A percentile compares a stretch with the other conserved stretches of the same genome.
Evolutionary conservation across 2,888 invertebrate genomes (phyloP).

Genomic region (Zygothrica quintamaculata): DNA sequence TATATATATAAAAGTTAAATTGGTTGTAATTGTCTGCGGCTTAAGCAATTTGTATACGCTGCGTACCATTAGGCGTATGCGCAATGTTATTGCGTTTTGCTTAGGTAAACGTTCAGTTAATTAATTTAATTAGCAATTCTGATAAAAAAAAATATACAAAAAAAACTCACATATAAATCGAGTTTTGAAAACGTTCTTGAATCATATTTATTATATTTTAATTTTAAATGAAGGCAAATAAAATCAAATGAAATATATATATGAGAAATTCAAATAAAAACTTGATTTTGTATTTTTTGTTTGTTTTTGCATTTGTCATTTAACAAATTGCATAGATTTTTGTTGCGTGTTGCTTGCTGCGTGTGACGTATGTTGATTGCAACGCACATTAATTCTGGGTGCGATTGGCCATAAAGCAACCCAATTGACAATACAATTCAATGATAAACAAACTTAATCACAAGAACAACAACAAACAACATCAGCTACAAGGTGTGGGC

Average conservation of each 20-base stretch:
- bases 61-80: conserved; percentile 37
- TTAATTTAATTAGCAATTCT: conserved; percentile 65
- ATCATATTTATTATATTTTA: conserved; percentile 10
- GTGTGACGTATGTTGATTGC: conserved; percentile 30
- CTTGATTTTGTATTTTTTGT: too few species aligned
- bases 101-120: conserved; percentile 25
- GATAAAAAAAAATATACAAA: too few species aligned
- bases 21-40: conserved; percentile 10
- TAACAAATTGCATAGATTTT: conserved; percentile 44
- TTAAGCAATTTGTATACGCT: conserved; percentile 35
- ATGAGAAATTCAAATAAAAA: neutral
- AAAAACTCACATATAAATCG: conserved; percentile 45
- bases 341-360: too few species aligned
- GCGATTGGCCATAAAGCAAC: conserved; percentile 37
- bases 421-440: conserved; percentile 29
- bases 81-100: conserved; percentile 16
- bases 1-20: too few species aligned
- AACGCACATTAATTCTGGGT: conserved; percentile 38
- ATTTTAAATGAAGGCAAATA: conserved; percentile 19
- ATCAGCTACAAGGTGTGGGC: conserved; percentile 42
- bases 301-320: conserved; percentile 10
- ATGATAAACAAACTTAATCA: conserved; percentile 52
- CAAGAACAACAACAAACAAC: conserved; percentile 22
- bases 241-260: conserved; percentile 17
- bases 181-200: conserved; percentile 9